Evolutionary conservation across 1,140 invertebrate genomes (phyloP).

Genomic region (Platorchestia sp.): DNA sequence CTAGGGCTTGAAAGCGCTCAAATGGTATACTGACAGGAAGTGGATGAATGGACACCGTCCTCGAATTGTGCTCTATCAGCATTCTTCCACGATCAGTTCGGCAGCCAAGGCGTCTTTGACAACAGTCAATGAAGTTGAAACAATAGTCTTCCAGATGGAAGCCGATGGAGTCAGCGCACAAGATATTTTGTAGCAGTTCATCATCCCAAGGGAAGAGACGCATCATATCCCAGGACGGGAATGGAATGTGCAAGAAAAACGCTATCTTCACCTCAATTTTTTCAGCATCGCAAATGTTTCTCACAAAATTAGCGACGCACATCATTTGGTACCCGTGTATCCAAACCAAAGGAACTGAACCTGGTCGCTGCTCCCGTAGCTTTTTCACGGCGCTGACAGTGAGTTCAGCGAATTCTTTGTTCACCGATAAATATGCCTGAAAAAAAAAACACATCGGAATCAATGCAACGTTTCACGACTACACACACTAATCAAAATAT

Average conservation of each 20-base stretch:
- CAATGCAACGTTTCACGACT: neutral
- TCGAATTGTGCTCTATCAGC: constrained; percentile 87
- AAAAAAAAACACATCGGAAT: constrained; percentile 31
- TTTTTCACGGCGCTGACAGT: constrained; percentile 79
- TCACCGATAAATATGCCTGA: constrained; percentile 82
- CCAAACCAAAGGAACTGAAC: constrained; percentile 84
- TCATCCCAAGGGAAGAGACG: constrained; percentile 91
- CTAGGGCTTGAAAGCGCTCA: constrained; percentile 86
- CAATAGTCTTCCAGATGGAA: constrained; percentile 94
- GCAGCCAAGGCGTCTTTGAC: constrained; percentile 87
- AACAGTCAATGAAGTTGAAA: constrained; percentile 92
- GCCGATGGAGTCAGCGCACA: constrained; percentile 88
- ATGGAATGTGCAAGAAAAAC: constrained; percentile 93
- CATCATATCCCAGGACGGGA: constrained; percentile 93
- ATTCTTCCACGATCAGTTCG: constrained; percentile 89
- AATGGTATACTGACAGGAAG: constrained; percentile 89
- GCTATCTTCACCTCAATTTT: constrained; percentile 84
- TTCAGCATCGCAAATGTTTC: constrained; percentile 83
- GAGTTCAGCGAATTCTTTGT: constrained; percentile 85
- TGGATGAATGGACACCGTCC: constrained; percentile 85
- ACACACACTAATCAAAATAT: neutral
- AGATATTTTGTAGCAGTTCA: constrained; percentile 86
- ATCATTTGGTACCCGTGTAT: constrained; percentile 94
- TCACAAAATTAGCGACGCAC: constrained; percentile 87
- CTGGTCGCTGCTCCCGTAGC: constrained; percentile 74